phyloP scores from a whole-genome alignment of 2,888 invertebrate species.

The Clusia tigrina region DNA sequence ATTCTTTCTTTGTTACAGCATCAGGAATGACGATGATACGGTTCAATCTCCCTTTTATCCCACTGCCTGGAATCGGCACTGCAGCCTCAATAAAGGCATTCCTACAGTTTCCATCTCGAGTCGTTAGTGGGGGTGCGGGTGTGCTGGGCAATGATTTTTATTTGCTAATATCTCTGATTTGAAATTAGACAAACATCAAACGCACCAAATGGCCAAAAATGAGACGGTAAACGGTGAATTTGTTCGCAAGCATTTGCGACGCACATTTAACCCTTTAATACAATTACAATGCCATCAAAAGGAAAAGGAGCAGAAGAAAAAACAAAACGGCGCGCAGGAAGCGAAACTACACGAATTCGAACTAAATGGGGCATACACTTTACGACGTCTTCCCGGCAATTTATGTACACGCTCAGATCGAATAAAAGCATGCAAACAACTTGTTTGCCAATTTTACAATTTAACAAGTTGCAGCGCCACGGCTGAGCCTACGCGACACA shows the following conservation, averaged over 20 bases:
- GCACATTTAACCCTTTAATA: slow-evolving; percentile 26
- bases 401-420: slow-evolving; percentile 50
- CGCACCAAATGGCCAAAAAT: too few species aligned
- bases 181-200: too few species aligned
- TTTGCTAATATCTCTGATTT: too few species aligned
- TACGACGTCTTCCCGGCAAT: slow-evolving; percentile 57
- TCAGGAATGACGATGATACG: too few species aligned
- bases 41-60: too few species aligned
- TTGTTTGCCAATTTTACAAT: slow-evolving; percentile 63
- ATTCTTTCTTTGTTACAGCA: too few species aligned
- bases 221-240: too few species aligned
- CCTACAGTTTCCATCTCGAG: too few species aligned
- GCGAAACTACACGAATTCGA: slow-evolving; percentile 35
- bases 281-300: slow-evolving; percentile 22
- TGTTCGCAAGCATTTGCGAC: slow-evolving; percentile 19
- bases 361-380: slow-evolving; percentile 56
- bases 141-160: too few species aligned
- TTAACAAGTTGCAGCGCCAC: slow-evolving; percentile 56
- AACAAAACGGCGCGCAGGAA: slow-evolving; percentile 12
- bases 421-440: slow-evolving; percentile 61
- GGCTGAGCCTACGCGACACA: slow-evolving; percentile 16
- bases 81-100: too few species aligned
- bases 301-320: not conserved
- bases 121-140: too few species aligned
- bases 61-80: too few species aligned